Conservation (phyloP, 2,113 vertebrate genomes). For the Chinchilla lanigera region DNA sequence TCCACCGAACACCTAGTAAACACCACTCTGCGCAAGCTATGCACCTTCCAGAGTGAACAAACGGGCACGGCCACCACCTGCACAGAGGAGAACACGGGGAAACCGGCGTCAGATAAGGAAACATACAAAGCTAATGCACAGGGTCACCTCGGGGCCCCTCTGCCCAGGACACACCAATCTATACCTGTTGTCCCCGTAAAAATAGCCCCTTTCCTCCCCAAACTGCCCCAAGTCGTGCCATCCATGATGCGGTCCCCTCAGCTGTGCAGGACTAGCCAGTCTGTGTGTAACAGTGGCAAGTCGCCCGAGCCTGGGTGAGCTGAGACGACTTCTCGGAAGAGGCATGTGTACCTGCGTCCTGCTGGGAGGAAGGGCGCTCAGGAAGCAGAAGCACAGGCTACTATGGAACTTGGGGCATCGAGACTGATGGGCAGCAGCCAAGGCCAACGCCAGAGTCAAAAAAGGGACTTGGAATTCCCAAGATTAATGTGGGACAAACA, state of each 20-base stretch:
- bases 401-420: not conserved
- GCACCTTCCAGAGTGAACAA: not conserved
- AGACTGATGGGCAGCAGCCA: not conserved
- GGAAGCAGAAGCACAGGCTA: not conserved
- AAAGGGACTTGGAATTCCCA: not conserved
- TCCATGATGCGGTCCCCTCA: not conserved
- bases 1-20: not conserved
- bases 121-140: not conserved
- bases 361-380: not conserved
- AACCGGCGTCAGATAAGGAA: not conserved
- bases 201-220: not conserved
- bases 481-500: slow-evolving; percentile 45
- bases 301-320: not conserved
- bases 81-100: not conserved
- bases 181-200: not conserved
- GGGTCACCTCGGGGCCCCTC: not conserved
- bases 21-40: slow-evolving; percentile 13
- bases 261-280: not conserved
- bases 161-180: not conserved
- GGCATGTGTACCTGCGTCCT: not conserved
- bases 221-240: not conserved
- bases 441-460: not conserved
- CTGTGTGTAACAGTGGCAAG: not conserved
- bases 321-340: slow-evolving; percentile 41
- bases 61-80: not conserved